Evolutionary conservation across 1,140 invertebrate genomes (phyloP).

Genomic region (Antheraea mylitta): DNA sequence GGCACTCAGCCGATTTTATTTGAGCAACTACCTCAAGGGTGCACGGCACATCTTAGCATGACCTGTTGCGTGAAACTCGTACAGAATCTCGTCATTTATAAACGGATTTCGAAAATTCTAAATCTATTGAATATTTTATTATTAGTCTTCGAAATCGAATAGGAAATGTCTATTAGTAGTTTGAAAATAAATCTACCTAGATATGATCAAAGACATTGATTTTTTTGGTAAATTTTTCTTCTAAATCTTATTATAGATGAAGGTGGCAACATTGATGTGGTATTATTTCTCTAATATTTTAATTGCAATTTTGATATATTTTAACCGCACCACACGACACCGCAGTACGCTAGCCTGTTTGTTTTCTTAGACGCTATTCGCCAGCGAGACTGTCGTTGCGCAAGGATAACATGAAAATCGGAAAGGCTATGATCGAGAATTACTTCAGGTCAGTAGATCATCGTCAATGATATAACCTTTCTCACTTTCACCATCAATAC

Average conservation of each 20-base stretch:
- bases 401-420: slow-evolving; percentile 86
- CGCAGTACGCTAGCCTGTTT: slow-evolving; percentile 65
- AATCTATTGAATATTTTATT: too few relatives aligned
- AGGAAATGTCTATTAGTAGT: too few relatives aligned
- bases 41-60: too few relatives aligned
- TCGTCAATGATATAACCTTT: slow-evolving; percentile 9
- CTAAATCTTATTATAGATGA: neutral
- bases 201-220: neutral
- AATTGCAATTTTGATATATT: slow-evolving; percentile 31
- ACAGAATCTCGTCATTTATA: too few relatives aligned
- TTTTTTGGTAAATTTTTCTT: too few relatives aligned
- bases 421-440: slow-evolving; percentile 85
- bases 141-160: too few relatives aligned
- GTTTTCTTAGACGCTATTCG: slow-evolving; percentile 88
- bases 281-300: slow-evolving; percentile 23
- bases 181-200: too few relatives aligned
- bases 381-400: slow-evolving; percentile 87
- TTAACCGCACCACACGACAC: slow-evolving; percentile 48
- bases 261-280: slow-evolving; percentile 9
- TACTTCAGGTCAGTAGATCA: slow-evolving; percentile 84
- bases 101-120: too few relatives aligned
- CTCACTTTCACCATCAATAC: too few relatives aligned
- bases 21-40: too few relatives aligned
- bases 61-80: too few relatives aligned
- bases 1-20: too few relatives aligned